A percentile compares a stretch with the other conserved stretches of the same genome.
These are phyloP conservation scores for Anguilla japonica DNA, from an alignment of 2,113 vertebrate species.

Conservation along the genomic window DNA sequence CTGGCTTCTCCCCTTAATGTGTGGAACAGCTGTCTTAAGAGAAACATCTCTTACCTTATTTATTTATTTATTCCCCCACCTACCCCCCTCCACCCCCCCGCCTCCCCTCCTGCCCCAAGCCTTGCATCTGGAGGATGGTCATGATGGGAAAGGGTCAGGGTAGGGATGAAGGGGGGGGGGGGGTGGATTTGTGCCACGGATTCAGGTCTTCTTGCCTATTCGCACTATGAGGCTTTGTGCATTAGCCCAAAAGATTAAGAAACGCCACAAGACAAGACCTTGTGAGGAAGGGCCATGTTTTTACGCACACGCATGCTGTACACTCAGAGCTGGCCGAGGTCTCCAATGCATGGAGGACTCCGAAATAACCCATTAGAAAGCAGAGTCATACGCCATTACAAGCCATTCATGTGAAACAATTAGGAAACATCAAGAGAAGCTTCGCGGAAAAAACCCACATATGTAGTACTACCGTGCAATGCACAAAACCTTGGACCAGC, in stretches of 20 bases:
- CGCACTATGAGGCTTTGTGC: conserved; percentile 60
- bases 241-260: conserved; percentile 61
- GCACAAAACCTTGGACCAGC: neutral
- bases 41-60: conserved; percentile 7
- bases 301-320: neutral
- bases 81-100: neutral
- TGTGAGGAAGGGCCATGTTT: conserved; percentile 24
- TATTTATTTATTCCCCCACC: conserved; percentile 17
- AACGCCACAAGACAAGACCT: conserved; percentile 41
- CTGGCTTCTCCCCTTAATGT: conserved; percentile 22
- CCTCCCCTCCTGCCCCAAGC: conserved; percentile 17
- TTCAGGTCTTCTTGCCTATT: conserved; percentile 42
- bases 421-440: neutral
- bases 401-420: neutral
- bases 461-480: neutral
- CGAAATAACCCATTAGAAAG: neutral
- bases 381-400: neutral
- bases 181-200: conserved; percentile 25
- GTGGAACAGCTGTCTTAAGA: conserved; percentile 58
- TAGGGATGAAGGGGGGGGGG: neutral
- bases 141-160: neutral
- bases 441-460: neutral
- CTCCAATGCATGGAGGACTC: neutral
- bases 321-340: neutral
- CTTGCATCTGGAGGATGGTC: conserved; percentile 48